These are phyloP conservation scores for Punctoribates punctum DNA, from an alignment of 2,888 invertebrate species.

Conservation along the genomic window DNA sequence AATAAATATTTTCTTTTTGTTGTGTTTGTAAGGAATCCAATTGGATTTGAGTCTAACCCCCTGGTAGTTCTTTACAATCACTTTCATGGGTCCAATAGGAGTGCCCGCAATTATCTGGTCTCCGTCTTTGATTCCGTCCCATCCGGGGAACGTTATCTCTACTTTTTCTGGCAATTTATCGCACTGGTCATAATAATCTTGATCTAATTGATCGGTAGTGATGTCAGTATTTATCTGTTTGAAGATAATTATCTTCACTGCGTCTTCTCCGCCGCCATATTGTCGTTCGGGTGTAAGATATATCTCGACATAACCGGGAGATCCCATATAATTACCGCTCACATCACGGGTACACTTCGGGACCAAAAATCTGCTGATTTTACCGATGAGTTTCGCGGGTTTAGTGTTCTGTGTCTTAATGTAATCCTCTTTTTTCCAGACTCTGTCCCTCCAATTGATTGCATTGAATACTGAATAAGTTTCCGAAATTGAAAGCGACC, in stretches of 20 bases:
- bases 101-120: not conserved
- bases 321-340: not conserved
- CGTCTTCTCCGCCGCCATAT: not conserved
- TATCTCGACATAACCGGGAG: constrained; percentile 10
- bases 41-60: not conserved
- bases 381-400: not conserved
- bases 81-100: not conserved
- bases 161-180: not conserved
- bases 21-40: not conserved
- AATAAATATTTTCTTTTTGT: not conserved
- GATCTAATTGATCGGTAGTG: not conserved
- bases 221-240: not conserved
- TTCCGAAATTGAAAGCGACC: not conserved
- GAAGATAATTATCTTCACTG: not conserved
- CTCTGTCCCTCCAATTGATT: constrained; percentile 11
- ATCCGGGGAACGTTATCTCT: not conserved
- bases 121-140: not conserved
- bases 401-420: not conserved
- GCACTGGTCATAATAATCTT: not conserved
- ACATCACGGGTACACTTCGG: not conserved
- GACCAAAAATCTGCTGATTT: not conserved
- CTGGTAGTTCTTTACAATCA: not conserved
- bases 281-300: not conserved
- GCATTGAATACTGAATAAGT: not conserved
- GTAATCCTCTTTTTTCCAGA: not conserved